These are phyloP conservation scores for Zhuqinia jingwanae DNA, from an alignment of 2,888 invertebrate species.

Conservation along the genomic window DNA sequence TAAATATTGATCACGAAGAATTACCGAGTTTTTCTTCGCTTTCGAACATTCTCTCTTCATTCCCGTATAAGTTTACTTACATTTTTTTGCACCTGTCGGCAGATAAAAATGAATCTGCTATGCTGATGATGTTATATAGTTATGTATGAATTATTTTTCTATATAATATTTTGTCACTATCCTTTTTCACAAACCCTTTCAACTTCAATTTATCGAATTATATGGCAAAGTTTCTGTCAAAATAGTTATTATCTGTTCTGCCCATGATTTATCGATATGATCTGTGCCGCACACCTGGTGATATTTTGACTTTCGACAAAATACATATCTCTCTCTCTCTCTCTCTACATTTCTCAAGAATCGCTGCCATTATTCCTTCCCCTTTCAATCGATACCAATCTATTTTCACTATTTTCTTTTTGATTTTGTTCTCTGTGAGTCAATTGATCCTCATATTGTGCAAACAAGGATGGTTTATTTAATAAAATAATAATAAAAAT, in stretches of 20 bases:
- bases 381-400: constrained; percentile 14
- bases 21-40: too few species aligned
- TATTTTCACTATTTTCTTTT: constrained; percentile 9
- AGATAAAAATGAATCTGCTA: too few species aligned
- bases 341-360: too few species aligned
- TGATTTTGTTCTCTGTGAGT: not conserved
- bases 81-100: too few species aligned
- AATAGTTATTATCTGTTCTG: not conserved
- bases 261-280: constrained; percentile 11
- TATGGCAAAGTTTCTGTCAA: constrained; percentile 2
- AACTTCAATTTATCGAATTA: constrained; percentile 7
- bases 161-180: too few species aligned
- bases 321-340: not conserved
- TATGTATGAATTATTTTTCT: too few species aligned
- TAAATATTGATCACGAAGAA: too few species aligned
- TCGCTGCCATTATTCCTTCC: not conserved
- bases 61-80: too few species aligned
- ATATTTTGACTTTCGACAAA: constrained; percentile 46
- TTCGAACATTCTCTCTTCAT: too few species aligned
- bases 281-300: constrained; percentile 23
- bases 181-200: too few species aligned
- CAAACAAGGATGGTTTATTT: not conserved
- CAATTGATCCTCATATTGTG: not conserved
- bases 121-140: too few species aligned
- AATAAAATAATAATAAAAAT: too few species aligned